Percentiles rank a stretch among this genome's conserved stretches.
phyloP scores from a whole-genome alignment of 2,888 invertebrate genomes.

The Punctoribates punctum region DNA sequence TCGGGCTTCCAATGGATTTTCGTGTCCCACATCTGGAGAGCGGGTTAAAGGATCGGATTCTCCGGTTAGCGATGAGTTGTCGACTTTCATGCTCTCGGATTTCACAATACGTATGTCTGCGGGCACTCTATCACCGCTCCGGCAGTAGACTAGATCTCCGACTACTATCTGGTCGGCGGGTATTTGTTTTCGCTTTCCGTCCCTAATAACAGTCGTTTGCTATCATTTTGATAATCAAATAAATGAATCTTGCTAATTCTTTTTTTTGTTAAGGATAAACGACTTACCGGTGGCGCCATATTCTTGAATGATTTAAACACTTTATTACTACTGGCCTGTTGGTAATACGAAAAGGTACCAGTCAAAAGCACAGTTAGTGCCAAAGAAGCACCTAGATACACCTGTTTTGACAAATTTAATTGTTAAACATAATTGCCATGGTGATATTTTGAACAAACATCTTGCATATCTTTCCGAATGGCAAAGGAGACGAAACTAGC shows the following conservation, averaged over 20 bases:
- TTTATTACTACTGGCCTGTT: slow-evolving; percentile 93
- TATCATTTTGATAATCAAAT: not conserved
- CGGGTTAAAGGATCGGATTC: slow-evolving; percentile 92
- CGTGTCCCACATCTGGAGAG: slow-evolving; percentile 62
- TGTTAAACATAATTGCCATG: no score
- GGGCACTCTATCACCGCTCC: slow-evolving; percentile 55
- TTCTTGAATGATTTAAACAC: slow-evolving; percentile 99
- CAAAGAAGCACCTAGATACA: slow-evolving; percentile 77
- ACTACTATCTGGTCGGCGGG: slow-evolving; percentile 54
- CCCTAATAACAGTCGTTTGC: slow-evolving; percentile 46
- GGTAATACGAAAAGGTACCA: slow-evolving; percentile 98
- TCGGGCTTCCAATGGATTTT: slow-evolving; percentile 82
- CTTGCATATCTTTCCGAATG: no score
- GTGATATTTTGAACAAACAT: no score
- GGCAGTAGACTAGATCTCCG: slow-evolving; percentile 55
- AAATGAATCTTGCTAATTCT: no score
- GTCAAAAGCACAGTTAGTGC: slow-evolving; percentile 95
- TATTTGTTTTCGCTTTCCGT: slow-evolving; percentile 52
- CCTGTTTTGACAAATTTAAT: no score
- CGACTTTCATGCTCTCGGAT: slow-evolving; percentile 89
- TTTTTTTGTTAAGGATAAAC: no score
- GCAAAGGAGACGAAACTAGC: slow-evolving; percentile 5
- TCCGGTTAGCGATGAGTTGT: slow-evolving; percentile 91
- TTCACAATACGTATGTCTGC: slow-evolving; percentile 55
- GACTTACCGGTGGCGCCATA: slow-evolving; percentile 62